A percentile compares a stretch with the other conserved stretches of the same genome.
These are phyloP conservation scores for Emesis furor DNA, from an alignment of 2,888 invertebrate species.

Conservation along the genomic window DNA sequence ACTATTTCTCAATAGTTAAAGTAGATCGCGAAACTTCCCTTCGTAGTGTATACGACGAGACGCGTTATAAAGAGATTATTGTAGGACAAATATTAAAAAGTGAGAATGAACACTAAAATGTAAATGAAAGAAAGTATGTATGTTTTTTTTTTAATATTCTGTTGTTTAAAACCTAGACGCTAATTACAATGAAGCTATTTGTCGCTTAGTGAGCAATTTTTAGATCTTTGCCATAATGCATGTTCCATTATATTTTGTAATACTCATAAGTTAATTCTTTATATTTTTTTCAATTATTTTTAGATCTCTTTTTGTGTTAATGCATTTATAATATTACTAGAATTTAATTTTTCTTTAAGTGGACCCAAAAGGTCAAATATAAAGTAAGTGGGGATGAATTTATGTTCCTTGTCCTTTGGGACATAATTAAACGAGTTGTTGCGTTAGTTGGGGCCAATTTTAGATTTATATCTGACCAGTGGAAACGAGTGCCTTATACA, in stretches of 20 bases:
- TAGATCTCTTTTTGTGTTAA: slow-evolving; percentile 91
- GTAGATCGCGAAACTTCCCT: slow-evolving; percentile 14
- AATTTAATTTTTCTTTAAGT: slow-evolving; percentile 82
- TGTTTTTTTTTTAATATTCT: slow-evolving; percentile 76
- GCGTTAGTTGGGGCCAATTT: slow-evolving; percentile 84
- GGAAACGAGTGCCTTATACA: slow-evolving; percentile 85
- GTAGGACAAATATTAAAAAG: slow-evolving; percentile 50
- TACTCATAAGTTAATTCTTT: slow-evolving; percentile 90
- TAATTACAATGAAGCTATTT: slow-evolving; percentile 89
- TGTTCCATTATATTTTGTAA: slow-evolving; percentile 91
- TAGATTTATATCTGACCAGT: slow-evolving; percentile 79
- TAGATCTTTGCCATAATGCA: slow-evolving; percentile 92
- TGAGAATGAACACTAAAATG: slow-evolving; percentile 61
- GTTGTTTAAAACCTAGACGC: slow-evolving; percentile 85
- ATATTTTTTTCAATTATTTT: slow-evolving; percentile 88
- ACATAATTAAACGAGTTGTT: slow-evolving; percentile 81
- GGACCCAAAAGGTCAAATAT: slow-evolving; percentile 80
- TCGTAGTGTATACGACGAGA: slow-evolving; percentile 32
- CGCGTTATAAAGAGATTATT: slow-evolving; percentile 55
- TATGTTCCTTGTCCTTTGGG: slow-evolving; percentile 83
- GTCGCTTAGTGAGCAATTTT: slow-evolving; percentile 90
- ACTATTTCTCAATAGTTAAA: slow-evolving; percentile 79
- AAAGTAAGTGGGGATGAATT: slow-evolving; percentile 77
- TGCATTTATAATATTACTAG: slow-evolving; percentile 90
- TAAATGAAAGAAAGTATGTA: slow-evolving; percentile 68